A percentile compares a stretch with the other conserved stretches of the same genome.
Conservation (phyloP, 2,797 vertebrate genomes). For the Naso thynnoides region DNA sequence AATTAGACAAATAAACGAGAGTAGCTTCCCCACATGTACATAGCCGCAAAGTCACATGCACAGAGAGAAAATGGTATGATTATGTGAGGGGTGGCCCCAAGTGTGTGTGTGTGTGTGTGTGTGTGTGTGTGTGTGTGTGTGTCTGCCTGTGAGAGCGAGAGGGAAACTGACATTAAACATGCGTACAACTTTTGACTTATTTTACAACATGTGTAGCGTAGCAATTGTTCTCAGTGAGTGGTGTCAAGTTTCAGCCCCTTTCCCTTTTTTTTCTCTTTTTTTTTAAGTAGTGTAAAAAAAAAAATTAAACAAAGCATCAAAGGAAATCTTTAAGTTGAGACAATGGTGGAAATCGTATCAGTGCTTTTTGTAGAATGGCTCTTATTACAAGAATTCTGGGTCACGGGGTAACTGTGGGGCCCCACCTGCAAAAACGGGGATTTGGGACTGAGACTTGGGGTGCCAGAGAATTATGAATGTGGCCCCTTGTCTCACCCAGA, state of each 20-base stretch:
- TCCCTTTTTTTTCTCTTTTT: background rate
- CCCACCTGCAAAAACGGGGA: slow-evolving; percentile 64
- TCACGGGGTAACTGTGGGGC: slow-evolving; percentile 69
- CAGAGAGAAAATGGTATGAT: slow-evolving; percentile 33
- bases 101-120: slow-evolving; percentile 12
- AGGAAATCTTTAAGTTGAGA: slow-evolving; percentile 26
- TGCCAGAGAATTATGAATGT: slow-evolving; percentile 64
- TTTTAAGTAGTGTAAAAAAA: background rate
- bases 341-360: slow-evolving; percentile 7
- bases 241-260: slow-evolving; percentile 8
- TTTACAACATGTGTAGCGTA: background rate
- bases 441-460: slow-evolving; percentile 46
- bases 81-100: slow-evolving; percentile 29
- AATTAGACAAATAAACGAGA: slow-evolving; percentile 14
- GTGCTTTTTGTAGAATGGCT: slow-evolving; percentile 34
- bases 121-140: background rate
- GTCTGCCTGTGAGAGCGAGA: background rate
- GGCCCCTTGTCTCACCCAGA: slow-evolving; percentile 59
- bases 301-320: background rate
- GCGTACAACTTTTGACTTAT: slow-evolving; percentile 3
- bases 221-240: background rate
- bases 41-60: slow-evolving; percentile 27
- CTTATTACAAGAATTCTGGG: slow-evolving; percentile 54
- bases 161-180: background rate
- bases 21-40: slow-evolving; percentile 7